A percentile compares a stretch with the other conserved stretches of the same genome.
Conservation (phyloP, 1,140 invertebrate species). For the Drosophila persimilis region DNA sequence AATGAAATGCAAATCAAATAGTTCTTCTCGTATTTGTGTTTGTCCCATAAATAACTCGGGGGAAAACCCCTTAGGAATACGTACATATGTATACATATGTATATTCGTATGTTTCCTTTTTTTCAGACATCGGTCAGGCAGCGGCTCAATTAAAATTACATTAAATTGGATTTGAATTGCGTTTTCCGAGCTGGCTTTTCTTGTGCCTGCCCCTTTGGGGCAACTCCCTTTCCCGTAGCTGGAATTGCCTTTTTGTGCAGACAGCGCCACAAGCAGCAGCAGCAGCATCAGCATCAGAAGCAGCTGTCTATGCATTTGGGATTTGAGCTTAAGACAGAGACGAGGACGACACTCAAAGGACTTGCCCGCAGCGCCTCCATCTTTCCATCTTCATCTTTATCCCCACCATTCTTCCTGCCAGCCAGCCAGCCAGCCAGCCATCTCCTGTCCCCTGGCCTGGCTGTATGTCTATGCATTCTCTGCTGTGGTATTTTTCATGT, state of each 20-base stretch:
- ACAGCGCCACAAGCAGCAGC: constrained; percentile 38
- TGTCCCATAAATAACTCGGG: constrained; percentile 61
- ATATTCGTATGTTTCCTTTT: background rate
- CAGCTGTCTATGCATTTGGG: constrained; percentile 75
- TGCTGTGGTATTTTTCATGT: constrained; percentile 76
- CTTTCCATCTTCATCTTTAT: constrained; percentile 11
- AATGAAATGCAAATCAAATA: constrained; percentile 50
- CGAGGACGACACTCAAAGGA: constrained; percentile 50
- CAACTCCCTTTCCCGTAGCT: constrained; percentile 3
- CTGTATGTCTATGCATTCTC: constrained; percentile 45
- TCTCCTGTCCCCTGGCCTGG: constrained; percentile 1
- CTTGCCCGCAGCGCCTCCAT: constrained; percentile 35
- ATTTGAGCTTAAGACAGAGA: constrained; percentile 65
- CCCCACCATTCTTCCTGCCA: constrained; percentile 14
- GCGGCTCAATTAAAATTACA: constrained; percentile 77
- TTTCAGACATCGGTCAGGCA: constrained; percentile 44
- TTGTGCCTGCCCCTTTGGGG: background rate
- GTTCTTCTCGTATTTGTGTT: constrained; percentile 13
- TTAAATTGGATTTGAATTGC: constrained; percentile 78
- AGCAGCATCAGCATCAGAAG: constrained; percentile 7
- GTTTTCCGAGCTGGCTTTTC: constrained; percentile 2
- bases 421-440: constrained; percentile 1
- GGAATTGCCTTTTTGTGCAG: constrained; percentile 51
- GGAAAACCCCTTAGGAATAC: background rate
- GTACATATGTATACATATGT: background rate